These are phyloP conservation scores for Morone saxatilis DNA, from an alignment of 2,113 vertebrate genomes.

Conservation along the genomic window DNA sequence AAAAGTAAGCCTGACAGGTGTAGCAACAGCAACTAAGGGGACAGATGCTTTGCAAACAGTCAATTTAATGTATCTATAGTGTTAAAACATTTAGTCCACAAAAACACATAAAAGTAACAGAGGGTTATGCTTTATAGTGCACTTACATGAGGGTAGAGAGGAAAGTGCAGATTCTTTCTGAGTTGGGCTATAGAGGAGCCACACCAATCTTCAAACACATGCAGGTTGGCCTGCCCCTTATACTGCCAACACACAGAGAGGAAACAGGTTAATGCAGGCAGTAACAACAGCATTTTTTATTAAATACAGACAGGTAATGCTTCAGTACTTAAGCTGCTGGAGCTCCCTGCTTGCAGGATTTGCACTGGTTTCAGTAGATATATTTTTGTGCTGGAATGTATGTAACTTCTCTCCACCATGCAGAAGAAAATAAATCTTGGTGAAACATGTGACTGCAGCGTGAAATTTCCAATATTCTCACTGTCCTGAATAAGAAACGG, in stretches of 20 bases:
- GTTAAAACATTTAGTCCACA: not conserved
- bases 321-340: not conserved
- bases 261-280: conserved; percentile 24
- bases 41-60: not conserved
- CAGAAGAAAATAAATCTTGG: not conserved
- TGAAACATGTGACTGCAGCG: conserved; percentile 8
- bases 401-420: not conserved
- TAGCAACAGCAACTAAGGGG: not conserved
- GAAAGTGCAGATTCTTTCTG: conserved; percentile 96
- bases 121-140: conserved; percentile 1
- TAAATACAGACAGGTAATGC: conserved; percentile 1
- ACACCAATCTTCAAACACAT: conserved; percentile 99
- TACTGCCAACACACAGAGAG: conserved; percentile 84
- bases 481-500: conserved; percentile 38
- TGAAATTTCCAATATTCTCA: conserved; percentile 27
- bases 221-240: conserved; percentile 95
- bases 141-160: conserved; percentile 97
- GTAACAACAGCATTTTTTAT: conserved; percentile 1
- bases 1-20: not conserved
- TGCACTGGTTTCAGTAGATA: not conserved
- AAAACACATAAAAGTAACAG: not conserved
- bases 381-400: not conserved
- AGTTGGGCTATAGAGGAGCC: conserved; percentile 93
- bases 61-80: not conserved
- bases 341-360: not conserved